phyloP scores from a whole-genome alignment of 2,888 invertebrate species.

The Eurytoma californica region DNA sequence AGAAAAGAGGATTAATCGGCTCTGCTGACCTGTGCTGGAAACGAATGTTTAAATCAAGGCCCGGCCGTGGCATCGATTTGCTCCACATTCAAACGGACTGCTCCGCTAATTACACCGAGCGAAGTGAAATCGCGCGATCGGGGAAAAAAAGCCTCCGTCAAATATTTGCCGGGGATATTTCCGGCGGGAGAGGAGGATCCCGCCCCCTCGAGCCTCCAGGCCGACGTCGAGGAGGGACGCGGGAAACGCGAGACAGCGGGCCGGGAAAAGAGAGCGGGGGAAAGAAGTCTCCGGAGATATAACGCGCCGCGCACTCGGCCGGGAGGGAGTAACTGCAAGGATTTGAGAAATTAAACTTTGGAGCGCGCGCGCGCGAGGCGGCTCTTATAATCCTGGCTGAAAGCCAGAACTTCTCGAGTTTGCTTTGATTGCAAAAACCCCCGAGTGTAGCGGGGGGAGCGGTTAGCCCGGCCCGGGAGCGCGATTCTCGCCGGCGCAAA shows the following conservation, averaged over 20 bases:
- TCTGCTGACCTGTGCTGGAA: constrained; percentile 9
- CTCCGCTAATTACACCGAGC: too few relatives aligned
- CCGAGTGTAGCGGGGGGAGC: not conserved
- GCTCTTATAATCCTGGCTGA: constrained; percentile 69
- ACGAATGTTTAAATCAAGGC: constrained; percentile 27
- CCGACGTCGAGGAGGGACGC: too few relatives aligned
- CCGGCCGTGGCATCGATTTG: constrained; percentile 31
- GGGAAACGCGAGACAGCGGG: not conserved
- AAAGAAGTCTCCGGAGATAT: constrained; percentile 50
- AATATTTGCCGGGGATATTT: constrained; percentile 49
- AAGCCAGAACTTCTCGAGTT: constrained; percentile 64
- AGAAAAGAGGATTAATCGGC: constrained; percentile 39
- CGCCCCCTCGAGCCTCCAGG: too few relatives aligned
- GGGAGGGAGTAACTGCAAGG: constrained; percentile 55
- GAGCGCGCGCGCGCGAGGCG: constrained; percentile 57
- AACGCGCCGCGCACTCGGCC: constrained; percentile 1
- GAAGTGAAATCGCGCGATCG: constrained; percentile 1
- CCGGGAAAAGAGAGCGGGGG: constrained; percentile 15
- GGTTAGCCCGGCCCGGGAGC: constrained; percentile 12
- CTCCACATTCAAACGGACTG: constrained; percentile 35
- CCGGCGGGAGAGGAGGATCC: not conserved
- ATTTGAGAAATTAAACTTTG: constrained; percentile 71
- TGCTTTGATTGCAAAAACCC: constrained; percentile 60
- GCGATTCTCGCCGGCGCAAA: constrained; percentile 52
- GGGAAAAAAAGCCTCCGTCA: constrained; percentile 33